Evolutionary conservation across 2,797 vertebrate species (phyloP).

Genomic region (Chloroceryle inda): DNA sequence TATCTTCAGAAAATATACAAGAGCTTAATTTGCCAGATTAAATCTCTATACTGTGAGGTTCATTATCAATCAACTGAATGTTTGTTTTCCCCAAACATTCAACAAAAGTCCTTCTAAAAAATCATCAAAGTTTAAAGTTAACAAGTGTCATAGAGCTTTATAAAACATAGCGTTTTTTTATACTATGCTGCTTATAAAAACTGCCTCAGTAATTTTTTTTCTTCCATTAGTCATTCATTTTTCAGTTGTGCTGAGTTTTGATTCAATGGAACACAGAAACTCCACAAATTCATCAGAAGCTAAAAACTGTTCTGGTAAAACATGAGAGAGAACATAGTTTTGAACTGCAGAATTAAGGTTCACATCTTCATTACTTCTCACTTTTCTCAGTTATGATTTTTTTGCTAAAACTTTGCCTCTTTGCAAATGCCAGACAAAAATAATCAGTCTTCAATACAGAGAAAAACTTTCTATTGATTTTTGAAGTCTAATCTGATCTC

Average conservation of each 20-base stretch:
- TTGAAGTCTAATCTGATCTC: constrained; percentile 1
- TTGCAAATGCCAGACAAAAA: neutral
- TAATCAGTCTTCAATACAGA: neutral
- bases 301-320: neutral
- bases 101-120: neutral
- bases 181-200: neutral
- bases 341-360: neutral
- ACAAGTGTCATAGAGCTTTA: neutral
- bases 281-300: neutral
- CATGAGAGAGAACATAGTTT: neutral
- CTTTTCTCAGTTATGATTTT: neutral
- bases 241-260: neutral
- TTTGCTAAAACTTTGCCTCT: neutral
- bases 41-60: neutral
- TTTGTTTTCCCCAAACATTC: neutral
- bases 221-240: neutral
- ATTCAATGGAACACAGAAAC: neutral
- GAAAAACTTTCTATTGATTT: neutral
- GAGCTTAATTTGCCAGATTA: neutral
- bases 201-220: neutral
- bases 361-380: neutral
- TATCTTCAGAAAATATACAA: neutral
- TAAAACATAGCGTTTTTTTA: rapidly evolving
- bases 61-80: neutral
- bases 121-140: neutral